A percentile compares a stretch with the other conserved stretches of the same genome.
Evolutionary conservation across 2,888 invertebrate species (phyloP).

Genomic region (Drosophila quinaria): DNA sequence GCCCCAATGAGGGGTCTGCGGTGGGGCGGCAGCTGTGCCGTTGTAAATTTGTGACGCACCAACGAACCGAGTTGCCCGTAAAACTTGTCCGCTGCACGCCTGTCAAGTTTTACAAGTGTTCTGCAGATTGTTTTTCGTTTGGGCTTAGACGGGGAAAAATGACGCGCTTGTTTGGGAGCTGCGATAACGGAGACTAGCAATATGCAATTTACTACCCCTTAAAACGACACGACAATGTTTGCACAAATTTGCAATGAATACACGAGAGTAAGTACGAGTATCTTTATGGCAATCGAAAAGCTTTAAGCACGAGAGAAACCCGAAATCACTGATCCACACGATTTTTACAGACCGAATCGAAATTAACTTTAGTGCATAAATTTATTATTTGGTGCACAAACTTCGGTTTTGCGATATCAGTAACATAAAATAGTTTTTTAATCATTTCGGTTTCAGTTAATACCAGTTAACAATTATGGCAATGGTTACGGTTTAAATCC

Average conservation of each 20-base stretch:
- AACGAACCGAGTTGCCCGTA: conserved; percentile 55
- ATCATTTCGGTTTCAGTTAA: too few relatives aligned
- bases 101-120: conserved; percentile 80
- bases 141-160: conserved; percentile 46
- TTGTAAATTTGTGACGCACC: conserved; percentile 63
- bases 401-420: too few relatives aligned
- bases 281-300: background rate
- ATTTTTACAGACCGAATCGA: too few relatives aligned
- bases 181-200: conserved; percentile 63
- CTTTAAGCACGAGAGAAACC: background rate
- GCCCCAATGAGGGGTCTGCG: conserved; percentile 3
- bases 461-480: too few relatives aligned
- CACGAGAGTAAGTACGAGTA: background rate
- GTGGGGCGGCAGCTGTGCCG: conserved; percentile 50
- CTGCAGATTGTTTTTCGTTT: conserved; percentile 73
- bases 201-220: conserved; percentile 64
- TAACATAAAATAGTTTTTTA: too few relatives aligned
- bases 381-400: too few relatives aligned
- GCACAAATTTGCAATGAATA: conserved; percentile 5
- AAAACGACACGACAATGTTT: conserved; percentile 22
- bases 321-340: background rate
- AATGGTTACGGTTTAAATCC: too few relatives aligned
- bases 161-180: conserved; percentile 55
- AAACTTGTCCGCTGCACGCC: conserved; percentile 79
- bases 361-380: too few relatives aligned